Conservation (phyloP, 2,113 vertebrate species). For the Jacana jacana region DNA sequence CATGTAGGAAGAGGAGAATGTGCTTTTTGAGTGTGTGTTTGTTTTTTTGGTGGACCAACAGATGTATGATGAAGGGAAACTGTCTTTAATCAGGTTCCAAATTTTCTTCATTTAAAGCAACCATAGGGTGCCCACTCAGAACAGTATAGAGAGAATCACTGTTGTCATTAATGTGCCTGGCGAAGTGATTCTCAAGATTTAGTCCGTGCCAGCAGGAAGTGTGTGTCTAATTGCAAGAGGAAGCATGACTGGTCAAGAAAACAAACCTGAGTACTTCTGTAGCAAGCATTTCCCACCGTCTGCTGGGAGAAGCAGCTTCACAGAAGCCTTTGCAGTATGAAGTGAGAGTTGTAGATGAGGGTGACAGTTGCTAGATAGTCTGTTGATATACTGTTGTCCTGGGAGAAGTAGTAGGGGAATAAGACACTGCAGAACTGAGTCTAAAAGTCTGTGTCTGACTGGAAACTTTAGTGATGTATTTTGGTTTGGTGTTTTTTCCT, state of each 20-base stretch:
- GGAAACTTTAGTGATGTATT: neutral
- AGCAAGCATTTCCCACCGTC: neutral
- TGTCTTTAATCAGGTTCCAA: neutral
- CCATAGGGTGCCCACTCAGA: neutral
- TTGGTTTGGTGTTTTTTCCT: neutral
- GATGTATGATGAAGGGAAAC: neutral
- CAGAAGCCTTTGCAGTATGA: neutral
- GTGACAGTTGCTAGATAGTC: neutral
- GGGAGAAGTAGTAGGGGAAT: neutral
- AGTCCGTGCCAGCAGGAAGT: neutral
- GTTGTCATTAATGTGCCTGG: neutral
- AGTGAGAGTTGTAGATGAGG: neutral
- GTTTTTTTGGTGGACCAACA: neutral
- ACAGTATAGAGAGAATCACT: neutral
- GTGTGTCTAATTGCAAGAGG: neutral
- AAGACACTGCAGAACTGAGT: neutral
- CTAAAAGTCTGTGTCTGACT: neutral
- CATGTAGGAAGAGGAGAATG: neutral
- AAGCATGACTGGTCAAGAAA: conserved; percentile 32
- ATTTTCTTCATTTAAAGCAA: neutral
- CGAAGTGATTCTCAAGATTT: neutral
- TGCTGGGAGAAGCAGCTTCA: neutral
- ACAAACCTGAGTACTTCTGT: neutral
- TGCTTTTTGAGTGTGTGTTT: neutral
- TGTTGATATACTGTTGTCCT: neutral